These are phyloP conservation scores for Pterostichus madidus DNA, from an alignment of 2,888 invertebrate species.

Conservation along the genomic window DNA sequence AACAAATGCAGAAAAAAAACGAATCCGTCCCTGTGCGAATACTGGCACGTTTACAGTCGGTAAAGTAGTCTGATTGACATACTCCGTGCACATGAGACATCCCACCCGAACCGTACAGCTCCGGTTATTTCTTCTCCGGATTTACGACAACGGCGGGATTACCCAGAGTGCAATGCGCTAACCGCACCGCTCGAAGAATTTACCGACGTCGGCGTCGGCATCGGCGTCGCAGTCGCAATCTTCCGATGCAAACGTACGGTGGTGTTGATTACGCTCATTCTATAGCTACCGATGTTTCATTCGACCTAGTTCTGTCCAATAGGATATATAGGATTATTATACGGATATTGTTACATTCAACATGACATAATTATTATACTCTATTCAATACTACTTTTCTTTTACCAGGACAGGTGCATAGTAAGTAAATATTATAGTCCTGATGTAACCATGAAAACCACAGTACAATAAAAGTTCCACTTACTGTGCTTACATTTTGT, in stretches of 20 bases:
- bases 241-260: constrained; percentile 31
- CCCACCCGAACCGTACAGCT: neutral
- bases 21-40: too few species aligned
- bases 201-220: neutral
- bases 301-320: constrained; percentile 7
- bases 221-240: neutral
- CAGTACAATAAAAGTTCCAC: too few species aligned
- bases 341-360: neutral
- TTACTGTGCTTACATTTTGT: too few species aligned
- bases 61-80: too few species aligned
- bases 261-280: constrained; percentile 7
- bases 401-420: too few species aligned
- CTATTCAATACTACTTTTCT: too few species aligned
- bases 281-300: neutral
- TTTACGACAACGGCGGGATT: constrained; percentile 28
- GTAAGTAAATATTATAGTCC: too few species aligned
- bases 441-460: too few species aligned
- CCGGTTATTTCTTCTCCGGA: constrained; percentile 16
- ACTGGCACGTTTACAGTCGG: too few species aligned
- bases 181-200: constrained; percentile 6
- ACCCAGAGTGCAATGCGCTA: constrained; percentile 16
- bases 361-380: too few species aligned
- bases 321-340: neutral
- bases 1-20: too few species aligned
- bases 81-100: too few species aligned